phyloP scores from a whole-genome alignment of 1,140 invertebrate genomes.

The Heliconius eleuchia region DNA sequence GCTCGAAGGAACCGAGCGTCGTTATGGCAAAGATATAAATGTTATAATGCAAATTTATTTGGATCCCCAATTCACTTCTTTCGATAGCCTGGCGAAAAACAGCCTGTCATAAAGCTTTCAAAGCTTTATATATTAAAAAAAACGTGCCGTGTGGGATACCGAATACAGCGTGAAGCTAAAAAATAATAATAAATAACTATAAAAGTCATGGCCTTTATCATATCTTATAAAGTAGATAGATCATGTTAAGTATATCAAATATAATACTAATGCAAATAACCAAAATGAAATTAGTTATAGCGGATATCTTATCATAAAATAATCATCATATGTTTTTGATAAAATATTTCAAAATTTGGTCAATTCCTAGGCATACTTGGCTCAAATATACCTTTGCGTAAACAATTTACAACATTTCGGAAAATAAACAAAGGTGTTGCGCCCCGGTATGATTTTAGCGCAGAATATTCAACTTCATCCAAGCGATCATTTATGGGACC shows the following conservation, averaged over 20 bases:
- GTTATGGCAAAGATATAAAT: no score
- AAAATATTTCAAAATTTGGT: neutral
- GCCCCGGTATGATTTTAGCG: slow-evolving; percentile 59
- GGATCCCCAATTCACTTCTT: no score
- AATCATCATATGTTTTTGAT: neutral
- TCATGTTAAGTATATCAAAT: neutral
- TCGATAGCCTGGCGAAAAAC: no score
- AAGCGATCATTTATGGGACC: slow-evolving; percentile 64
- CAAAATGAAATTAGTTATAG: neutral
- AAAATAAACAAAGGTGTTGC: slow-evolving; percentile 24
- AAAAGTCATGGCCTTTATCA: neutral
- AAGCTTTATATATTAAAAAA: no score
- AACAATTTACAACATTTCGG: slow-evolving; percentile 24
- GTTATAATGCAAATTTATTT: no score
- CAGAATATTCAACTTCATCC: slow-evolving; percentile 26
- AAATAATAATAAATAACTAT: no score
- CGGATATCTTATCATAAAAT: neutral
- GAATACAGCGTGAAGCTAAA: no score
- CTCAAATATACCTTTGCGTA: slow-evolving; percentile 36
- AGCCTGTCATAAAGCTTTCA: no score
- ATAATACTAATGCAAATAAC: neutral
- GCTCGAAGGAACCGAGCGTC: no score
- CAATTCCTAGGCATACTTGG: slow-evolving; percentile 56
- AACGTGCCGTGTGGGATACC: no score
- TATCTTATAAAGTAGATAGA: neutral